phyloP scores from a whole-genome alignment of 2,797 vertebrate genomes.

The Esox lucius region DNA sequence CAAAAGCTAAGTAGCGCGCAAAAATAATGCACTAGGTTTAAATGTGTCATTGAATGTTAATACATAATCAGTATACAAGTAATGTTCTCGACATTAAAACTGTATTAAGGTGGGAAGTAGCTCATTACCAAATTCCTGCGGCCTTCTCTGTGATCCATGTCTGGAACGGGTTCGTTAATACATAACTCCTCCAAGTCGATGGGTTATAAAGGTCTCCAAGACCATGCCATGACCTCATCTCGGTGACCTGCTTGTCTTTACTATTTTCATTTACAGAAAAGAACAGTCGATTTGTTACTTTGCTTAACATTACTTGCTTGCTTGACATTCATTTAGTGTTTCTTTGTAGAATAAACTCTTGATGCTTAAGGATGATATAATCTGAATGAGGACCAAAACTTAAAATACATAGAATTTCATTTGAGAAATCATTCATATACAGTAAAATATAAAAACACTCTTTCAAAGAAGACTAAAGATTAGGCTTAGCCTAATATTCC shows the following conservation, averaged over 20 bases:
- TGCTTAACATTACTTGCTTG: neutral
- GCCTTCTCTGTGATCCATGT: conserved; percentile 7
- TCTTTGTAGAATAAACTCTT: neutral
- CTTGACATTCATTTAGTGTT: neutral
- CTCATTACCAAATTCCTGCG: conserved; percentile 8
- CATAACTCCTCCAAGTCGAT: conserved; percentile 37
- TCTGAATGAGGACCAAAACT: neutral
- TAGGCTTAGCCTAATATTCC: too few species aligned
- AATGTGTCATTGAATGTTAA: conserved; percentile 1
- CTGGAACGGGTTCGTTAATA: conserved; percentile 37
- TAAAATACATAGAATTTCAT: neutral
- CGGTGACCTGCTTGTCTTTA: neutral
- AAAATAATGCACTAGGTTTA: neutral
- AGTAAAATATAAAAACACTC: neutral
- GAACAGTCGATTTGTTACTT: neutral
- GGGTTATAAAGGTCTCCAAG: conserved; percentile 25
- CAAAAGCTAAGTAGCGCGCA: neutral
- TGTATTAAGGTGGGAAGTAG: neutral
- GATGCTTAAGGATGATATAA: neutral
- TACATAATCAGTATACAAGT: neutral
- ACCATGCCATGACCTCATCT: neutral
- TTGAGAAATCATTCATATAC: neutral
- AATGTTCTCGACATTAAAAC: neutral
- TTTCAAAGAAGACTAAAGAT: neutral
- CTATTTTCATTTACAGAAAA: neutral